Evolutionary conservation across 2,888 invertebrate genomes (phyloP).

Genomic region (Eristalinus sepulchralis): DNA sequence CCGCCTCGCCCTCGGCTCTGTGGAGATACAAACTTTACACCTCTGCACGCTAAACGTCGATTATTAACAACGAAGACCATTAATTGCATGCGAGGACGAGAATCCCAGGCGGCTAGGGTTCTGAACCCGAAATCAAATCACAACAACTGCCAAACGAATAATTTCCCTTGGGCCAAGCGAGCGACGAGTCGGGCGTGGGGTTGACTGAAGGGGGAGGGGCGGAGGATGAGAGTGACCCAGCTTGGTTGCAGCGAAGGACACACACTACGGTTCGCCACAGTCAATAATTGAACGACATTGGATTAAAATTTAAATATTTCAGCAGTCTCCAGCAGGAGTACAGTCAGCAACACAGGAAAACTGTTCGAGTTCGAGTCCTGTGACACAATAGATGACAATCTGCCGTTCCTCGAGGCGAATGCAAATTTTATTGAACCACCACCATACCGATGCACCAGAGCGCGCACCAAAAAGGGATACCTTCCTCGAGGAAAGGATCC

Average conservation of each 20-base stretch:
- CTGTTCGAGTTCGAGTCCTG: neutral
- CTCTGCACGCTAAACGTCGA: conserved; percentile 43
- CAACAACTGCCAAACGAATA: conserved; percentile 54
- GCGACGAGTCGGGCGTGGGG: conserved; percentile 15
- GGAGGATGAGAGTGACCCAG: neutral
- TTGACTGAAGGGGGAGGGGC: neutral
- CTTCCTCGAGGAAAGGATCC: conserved; percentile 33
- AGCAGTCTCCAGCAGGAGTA: conserved; percentile 44
- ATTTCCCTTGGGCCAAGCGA: conserved; percentile 63
- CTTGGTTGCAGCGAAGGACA: conserved; percentile 59
- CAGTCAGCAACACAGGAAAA: neutral
- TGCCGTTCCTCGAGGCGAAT: conserved; percentile 30
- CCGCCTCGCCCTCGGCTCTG: neutral
- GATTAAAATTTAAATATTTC: conserved; percentile 71
- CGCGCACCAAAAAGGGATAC: conserved; percentile 35
- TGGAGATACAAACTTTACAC: conserved; percentile 32
- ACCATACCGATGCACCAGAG: conserved; percentile 40
- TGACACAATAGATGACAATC: conserved; percentile 53
- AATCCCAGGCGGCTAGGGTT: neutral
- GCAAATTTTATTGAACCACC: conserved; percentile 64
- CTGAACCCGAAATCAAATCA: conserved; percentile 33
- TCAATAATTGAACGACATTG: conserved; percentile 70
- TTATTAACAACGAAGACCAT: conserved; percentile 57
- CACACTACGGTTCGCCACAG: conserved; percentile 57
- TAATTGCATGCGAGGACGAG: conserved; percentile 42